A percentile compares a stretch with the other conserved stretches of the same genome.
phyloP scores from a whole-genome alignment of 2,113 vertebrate genomes.

The Podarcis raffonei region DNA sequence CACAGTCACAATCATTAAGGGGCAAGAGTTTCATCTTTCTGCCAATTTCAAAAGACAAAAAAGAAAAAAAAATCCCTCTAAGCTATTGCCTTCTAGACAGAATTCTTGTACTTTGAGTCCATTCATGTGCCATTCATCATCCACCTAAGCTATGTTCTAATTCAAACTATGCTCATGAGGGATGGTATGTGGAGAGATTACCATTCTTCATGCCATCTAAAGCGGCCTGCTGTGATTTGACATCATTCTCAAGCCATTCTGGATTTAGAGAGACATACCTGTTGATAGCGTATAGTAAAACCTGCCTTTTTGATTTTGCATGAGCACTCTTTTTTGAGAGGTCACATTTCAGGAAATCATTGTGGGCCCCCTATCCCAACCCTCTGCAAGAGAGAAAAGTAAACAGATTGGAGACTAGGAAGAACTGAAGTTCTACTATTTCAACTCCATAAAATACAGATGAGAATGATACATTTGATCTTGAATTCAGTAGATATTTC shows the following conservation, averaged over 20 bases:
- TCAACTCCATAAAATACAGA: neutral
- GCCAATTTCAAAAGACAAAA: neutral
- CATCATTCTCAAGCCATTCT: neutral
- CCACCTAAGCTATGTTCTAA: slow-evolving; percentile 1
- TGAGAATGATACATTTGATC: neutral
- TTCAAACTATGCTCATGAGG: slow-evolving; percentile 15
- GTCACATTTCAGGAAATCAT: neutral
- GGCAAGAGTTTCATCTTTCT: slow-evolving; percentile 15
- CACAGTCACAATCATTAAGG: neutral
- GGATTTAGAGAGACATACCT: neutral
- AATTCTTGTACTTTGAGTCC: neutral
- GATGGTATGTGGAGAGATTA: neutral
- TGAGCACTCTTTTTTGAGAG: neutral
- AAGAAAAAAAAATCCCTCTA: slow-evolving; percentile 2
- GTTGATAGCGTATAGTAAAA: neutral
- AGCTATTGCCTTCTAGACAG: neutral
- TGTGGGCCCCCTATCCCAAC: neutral
- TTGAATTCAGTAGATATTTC: neutral
- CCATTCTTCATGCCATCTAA: neutral
- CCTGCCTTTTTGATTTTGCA: neutral
- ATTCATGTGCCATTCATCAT: slow-evolving; percentile 19
- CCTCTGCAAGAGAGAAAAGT: neutral
- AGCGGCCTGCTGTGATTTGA: slow-evolving; percentile 22
- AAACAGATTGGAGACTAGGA: neutral
- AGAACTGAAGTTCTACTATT: neutral